phyloP scores from a whole-genome alignment of 2,888 invertebrate genomes.

The Heliconius charithonia region DNA sequence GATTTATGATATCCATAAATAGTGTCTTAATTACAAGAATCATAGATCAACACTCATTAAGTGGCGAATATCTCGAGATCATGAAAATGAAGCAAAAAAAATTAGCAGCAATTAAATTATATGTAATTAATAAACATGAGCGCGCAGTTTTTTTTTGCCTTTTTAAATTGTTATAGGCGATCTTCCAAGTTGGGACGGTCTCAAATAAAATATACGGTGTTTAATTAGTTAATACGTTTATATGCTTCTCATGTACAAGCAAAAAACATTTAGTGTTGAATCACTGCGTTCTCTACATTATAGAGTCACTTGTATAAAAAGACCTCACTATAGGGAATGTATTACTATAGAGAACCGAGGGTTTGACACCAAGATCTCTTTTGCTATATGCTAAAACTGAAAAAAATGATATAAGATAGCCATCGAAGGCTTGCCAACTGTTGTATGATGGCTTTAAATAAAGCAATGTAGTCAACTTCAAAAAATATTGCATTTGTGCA shows the following conservation, averaged over 20 bases:
- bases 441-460: neutral
- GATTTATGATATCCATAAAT: neutral
- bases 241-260: too few relatives aligned
- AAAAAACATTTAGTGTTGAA: too few relatives aligned
- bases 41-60: neutral
- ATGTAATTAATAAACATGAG: conserved; percentile 32
- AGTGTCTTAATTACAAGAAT: neutral
- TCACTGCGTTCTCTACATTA: too few relatives aligned
- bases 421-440: too few relatives aligned
- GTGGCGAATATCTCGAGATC: conserved; percentile 6
- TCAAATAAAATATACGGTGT: too few relatives aligned
- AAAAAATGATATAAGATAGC: too few relatives aligned
- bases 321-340: too few relatives aligned
- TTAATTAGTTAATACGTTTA: too few relatives aligned
- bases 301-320: too few relatives aligned
- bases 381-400: too few relatives aligned
- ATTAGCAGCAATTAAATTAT: conserved; percentile 35
- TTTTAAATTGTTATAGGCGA: neutral
- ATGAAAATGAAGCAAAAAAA: conserved; percentile 37
- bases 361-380: too few relatives aligned
- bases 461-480: neutral
- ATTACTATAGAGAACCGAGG: too few relatives aligned
- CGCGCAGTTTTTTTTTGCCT: conserved; percentile 20
- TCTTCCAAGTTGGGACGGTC: neutral
- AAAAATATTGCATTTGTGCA: neutral